These are phyloP conservation scores for Pristiophorus japonicus DNA, from an alignment of 2,113 vertebrate species.

Conservation along the genomic window DNA sequence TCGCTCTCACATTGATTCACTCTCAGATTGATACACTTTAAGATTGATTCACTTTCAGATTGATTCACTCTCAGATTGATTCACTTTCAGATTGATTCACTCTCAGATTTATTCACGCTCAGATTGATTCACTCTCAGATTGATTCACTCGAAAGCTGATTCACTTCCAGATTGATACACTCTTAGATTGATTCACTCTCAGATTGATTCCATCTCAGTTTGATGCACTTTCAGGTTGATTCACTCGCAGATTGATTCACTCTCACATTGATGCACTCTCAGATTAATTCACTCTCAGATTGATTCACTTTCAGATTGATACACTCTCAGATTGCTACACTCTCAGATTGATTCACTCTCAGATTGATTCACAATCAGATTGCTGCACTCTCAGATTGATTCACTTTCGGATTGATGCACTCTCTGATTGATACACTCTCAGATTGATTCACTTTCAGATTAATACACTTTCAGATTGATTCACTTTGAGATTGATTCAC, in stretches of 20 bases:
- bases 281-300: neutral
- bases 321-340: neutral
- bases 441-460: too few relatives aligned
- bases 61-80: too few relatives aligned
- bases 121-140: neutral
- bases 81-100: too few relatives aligned
- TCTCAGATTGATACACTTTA: too few relatives aligned
- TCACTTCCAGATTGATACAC: neutral
- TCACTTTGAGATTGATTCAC: neutral
- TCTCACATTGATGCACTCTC: neutral
- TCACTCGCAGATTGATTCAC: neutral
- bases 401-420: too few relatives aligned
- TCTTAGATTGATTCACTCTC: neutral
- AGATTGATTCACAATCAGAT: neutral
- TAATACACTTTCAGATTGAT: too few relatives aligned
- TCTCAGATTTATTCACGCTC: neutral
- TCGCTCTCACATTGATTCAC: too few relatives aligned
- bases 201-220: neutral
- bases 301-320: neutral
- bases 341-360: neutral
- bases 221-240: neutral
- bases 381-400: too few relatives aligned
- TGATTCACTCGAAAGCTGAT: neutral
- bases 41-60: too few relatives aligned
- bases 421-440: neutral